These are phyloP conservation scores for Maniola hyperantus DNA, from an alignment of 2,888 invertebrate genomes.

Conservation along the genomic window DNA sequence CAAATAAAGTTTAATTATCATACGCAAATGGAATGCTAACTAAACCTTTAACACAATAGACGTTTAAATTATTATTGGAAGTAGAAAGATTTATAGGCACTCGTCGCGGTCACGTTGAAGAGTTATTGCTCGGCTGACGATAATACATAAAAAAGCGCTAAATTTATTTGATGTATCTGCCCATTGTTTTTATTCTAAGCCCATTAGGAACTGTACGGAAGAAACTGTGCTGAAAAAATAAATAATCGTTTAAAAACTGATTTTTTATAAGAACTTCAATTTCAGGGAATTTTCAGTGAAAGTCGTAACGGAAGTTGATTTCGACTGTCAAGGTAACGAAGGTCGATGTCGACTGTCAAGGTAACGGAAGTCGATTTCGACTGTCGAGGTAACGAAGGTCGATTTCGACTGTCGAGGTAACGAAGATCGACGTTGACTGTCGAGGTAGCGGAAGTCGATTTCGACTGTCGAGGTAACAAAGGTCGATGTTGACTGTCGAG, in stretches of 20 bases:
- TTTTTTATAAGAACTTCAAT: not conserved
- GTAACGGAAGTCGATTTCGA: too few relatives aligned
- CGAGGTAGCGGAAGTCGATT: too few relatives aligned
- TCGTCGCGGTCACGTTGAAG: conserved; percentile 8
- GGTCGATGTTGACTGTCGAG: too few relatives aligned
- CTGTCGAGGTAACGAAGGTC: too few relatives aligned
- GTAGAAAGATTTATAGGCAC: conserved; percentile 28
- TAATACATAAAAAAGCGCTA: conserved; percentile 12
- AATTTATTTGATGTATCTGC: conserved; percentile 14
- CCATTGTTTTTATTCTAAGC: conserved; percentile 11
- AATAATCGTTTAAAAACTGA: too few relatives aligned
- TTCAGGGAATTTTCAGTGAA: too few relatives aligned
- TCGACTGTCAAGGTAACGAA: too few relatives aligned
- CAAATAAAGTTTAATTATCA: conserved; percentile 21
- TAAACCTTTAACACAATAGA: conserved; percentile 17
- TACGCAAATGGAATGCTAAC: conserved; percentile 25
- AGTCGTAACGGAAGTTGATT: too few relatives aligned
- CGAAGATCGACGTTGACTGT: too few relatives aligned
- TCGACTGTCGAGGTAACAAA: too few relatives aligned
- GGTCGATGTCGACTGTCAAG: too few relatives aligned
- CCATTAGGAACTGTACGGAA: conserved; percentile 19
- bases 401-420: too few relatives aligned
- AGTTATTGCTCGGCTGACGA: conserved; percentile 18
- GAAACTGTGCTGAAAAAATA: conserved; percentile 9
- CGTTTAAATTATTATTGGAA: conserved; percentile 17